Evolutionary conservation across 2,797 vertebrate species (phyloP), one percentile per base, ranked within the genome.

Genomic region (Lithobates sylvaticus): DNA sequence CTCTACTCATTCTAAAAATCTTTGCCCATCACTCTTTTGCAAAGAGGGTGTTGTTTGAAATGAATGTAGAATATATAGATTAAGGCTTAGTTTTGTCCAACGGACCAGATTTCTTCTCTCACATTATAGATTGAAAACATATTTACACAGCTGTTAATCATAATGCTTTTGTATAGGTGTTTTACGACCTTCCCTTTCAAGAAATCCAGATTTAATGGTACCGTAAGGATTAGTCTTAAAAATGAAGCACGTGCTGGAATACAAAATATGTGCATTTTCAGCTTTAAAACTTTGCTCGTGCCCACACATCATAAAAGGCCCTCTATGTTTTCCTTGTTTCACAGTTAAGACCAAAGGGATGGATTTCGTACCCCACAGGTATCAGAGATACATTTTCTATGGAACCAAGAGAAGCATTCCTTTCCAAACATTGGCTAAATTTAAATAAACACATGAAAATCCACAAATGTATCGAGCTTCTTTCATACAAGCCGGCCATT

Each of bases 401-500:
- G 29, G 27, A 73, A 72, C n/a, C 34, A 54, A 74, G 44, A 32
- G 58, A 65, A 54, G 54, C 70, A 65, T 82, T 61, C 34, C 15
- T 65, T 73, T 82, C 50, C 18, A 72, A 39, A 61, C 72, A 74
- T 23, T 64, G 70, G 4, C 54, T 34, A 29, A 73, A 82, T 82
- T 39, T 73, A 82, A 82, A 74, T 82, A 82, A 82, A 82, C 72
- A 72, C 54, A 73, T 61, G 58, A 58, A 64, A 21, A 18, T 73
- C 36, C 61, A 34, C 54, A 82, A 65, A 74, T 74, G 12, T 34
- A 74, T 26, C 2, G 26, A 65, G 27, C 34, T 16, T 64, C 54
- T 64, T 74, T 74, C 18, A 47, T 72, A 82, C 80, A 82, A 82
- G 36, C 34, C 54, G 23, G 26, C 32, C 70, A 73, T 82, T 82